These are phyloP conservation scores for Drosophila pandora DNA, from an alignment of 1,140 invertebrate genomes.

Conservation along the genomic window DNA sequence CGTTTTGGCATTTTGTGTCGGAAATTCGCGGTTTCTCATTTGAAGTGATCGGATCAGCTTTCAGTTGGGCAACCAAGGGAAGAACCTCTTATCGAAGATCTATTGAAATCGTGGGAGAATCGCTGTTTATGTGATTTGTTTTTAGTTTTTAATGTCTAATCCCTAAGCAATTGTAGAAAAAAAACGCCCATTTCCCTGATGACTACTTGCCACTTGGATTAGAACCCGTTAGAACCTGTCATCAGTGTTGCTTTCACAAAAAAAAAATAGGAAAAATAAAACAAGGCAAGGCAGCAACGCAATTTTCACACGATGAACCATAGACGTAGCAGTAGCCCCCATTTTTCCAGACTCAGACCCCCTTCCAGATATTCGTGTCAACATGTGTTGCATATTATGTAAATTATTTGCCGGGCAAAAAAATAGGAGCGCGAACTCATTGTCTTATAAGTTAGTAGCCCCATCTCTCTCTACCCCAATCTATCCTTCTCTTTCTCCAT, in stretches of 20 bases:
- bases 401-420: slow-evolving; percentile 72
- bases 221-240: slow-evolving; percentile 41
- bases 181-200: slow-evolving; percentile 3
- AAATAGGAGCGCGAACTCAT: slow-evolving; percentile 32
- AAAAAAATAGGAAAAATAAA: neutral
- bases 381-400: slow-evolving; percentile 80
- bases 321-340: slow-evolving; percentile 10
- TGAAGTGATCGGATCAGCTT: slow-evolving; percentile 30
- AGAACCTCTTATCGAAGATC: slow-evolving; percentile 20
- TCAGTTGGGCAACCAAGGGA: neutral
- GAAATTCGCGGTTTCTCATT: slow-evolving; percentile 70
- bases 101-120: slow-evolving; percentile 29
- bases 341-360: neutral
- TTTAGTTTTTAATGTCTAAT: neutral
- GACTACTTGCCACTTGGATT: slow-evolving; percentile 4
- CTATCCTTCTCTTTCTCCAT: slow-evolving; percentile 16
- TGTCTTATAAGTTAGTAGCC: slow-evolving; percentile 7
- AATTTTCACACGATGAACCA: slow-evolving; percentile 51
- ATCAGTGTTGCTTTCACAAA: slow-evolving; percentile 25
- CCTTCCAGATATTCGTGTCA: slow-evolving; percentile 65
- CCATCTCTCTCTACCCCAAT: neutral
- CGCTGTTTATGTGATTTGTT: neutral
- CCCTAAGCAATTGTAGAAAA: neutral
- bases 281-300: slow-evolving; percentile 17
- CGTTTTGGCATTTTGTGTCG: slow-evolving; percentile 55